Evolutionary conservation across 2,888 invertebrate species (phyloP), one percentile per base, ranked within the genome.

Genomic region (Acronicta alni): DNA sequence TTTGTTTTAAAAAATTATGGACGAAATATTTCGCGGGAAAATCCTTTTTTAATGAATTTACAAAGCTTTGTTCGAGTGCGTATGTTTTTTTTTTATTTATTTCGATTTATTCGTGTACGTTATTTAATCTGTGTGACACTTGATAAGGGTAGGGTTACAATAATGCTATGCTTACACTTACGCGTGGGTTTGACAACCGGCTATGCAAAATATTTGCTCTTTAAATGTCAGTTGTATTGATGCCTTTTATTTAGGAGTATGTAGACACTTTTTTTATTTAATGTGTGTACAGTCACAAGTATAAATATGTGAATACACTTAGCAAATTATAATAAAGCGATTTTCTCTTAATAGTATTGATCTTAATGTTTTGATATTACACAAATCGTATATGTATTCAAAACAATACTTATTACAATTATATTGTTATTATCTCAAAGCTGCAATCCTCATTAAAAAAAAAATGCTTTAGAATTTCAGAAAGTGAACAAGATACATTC

Each of bases 111-210:
- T 68, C 43, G 38, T 57, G 63, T 63, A 45, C 44, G 58, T 57
- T 66, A 48, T 68, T 71, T 66, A 71, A 71, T 67, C 48, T 71
- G 53, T 43, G 62, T 71, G 74, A 73, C 75, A 66, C 17, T 56
- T 73, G 71, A 75, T 47, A 60, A 73, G 75, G 75, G 75, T 75
- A 39, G 45, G 56, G 46, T 26, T 35, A 41, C 47, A 45, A 23
- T 57, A 48, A 54, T 51, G 44, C 48, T 17, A 16, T 39, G 30
- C 47, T 23, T 38, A 17, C 48, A 55, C 16, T 56, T 38, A 15
- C 35, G 26, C 8, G 37, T 15, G 46, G 54, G 26, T 54, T 57
- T 41, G 38, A 18, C 32, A 20, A 47, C 42, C 54, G 54, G 51
- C 10, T 20, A 14, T 38, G 18, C 14, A 26, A 51, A 48, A 57